These are phyloP conservation scores for Periophthalmus magnuspinnatus DNA, from an alignment of 2,797 vertebrate species.

Conservation along the genomic window DNA sequence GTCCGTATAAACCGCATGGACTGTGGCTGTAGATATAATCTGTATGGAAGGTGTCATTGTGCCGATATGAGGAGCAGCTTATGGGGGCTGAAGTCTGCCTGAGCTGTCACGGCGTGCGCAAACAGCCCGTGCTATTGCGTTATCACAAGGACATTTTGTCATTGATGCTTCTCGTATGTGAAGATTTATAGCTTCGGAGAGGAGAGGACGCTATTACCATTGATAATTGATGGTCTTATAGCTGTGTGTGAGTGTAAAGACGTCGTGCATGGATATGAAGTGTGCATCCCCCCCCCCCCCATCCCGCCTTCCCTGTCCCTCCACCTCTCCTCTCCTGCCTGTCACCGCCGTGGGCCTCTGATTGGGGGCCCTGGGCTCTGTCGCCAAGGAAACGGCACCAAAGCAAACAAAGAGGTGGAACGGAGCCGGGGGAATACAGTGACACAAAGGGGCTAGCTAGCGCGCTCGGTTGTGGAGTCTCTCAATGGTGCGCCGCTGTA, in stretches of 20 bases:
- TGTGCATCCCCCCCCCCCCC: conserved; percentile 24
- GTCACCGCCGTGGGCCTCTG: conserved; percentile 74
- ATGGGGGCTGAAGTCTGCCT: neutral
- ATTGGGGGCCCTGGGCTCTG: conserved; percentile 74
- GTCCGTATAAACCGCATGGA: neutral
- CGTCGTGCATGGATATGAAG: conserved; percentile 37
- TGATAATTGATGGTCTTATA: conserved; percentile 66
- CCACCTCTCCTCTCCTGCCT: conserved; percentile 27
- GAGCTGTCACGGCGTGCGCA: neutral
- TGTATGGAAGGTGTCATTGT: conserved; percentile 35
- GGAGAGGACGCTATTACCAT: conserved; percentile 54
- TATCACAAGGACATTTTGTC: conserved; percentile 62
- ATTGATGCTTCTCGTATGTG: conserved; percentile 48
- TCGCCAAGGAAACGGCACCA: conserved; percentile 79
- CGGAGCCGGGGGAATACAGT: conserved; percentile 70
- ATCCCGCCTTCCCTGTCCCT: no score
- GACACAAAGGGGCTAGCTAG: conserved; percentile 76
- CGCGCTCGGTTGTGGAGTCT: conserved; percentile 64
- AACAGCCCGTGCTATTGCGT: neutral
- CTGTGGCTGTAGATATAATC: conserved; percentile 30
- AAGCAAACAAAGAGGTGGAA: conserved; percentile 83
- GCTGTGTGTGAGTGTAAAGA: conserved; percentile 24
- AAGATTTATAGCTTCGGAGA: conserved; percentile 61
- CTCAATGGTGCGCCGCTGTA: conserved; percentile 46
- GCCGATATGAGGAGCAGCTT: neutral